Conservation (phyloP, 2,888 invertebrate species). For the Lingula anatina region DNA sequence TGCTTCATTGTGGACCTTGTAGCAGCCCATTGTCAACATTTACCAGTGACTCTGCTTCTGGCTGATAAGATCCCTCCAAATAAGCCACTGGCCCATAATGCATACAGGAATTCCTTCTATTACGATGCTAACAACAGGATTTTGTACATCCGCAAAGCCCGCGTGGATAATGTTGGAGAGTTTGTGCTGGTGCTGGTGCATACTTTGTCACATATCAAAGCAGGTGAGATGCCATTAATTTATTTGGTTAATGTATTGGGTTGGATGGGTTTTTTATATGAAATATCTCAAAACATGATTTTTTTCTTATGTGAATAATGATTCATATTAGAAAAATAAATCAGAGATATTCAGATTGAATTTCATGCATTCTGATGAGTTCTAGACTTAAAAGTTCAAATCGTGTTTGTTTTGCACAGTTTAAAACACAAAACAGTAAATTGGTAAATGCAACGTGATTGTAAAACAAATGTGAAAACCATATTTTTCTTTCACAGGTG, state of each 20-base stretch:
- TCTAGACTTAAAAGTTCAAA: no score
- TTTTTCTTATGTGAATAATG: no score
- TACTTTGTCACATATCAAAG: conserved; percentile 43
- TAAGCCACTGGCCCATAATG: conserved; percentile 30
- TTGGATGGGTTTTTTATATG: no score
- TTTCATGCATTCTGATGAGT: no score
- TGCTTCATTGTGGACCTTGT: conserved; percentile 41
- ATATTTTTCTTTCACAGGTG: conserved; percentile 28
- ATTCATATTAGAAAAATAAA: no score
- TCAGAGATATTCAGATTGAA: no score
- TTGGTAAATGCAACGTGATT: no score
- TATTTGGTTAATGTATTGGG: neutral
- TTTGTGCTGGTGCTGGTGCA: conserved; percentile 43
- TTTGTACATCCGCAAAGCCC: conserved; percentile 36
- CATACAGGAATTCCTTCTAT: conserved; percentile 46
- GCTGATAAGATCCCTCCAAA: conserved; percentile 46
- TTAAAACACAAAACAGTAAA: no score
- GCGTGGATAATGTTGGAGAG: conserved; percentile 45
- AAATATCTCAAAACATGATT: no score
- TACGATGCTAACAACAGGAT: conserved; percentile 46
- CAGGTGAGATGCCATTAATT: conserved; percentile 22
- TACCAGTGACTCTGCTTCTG: conserved; percentile 41
- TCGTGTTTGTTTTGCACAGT: no score
- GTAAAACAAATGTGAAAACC: no score
- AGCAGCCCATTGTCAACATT: conserved; percentile 35